phyloP scores from a whole-genome alignment of 2,113 vertebrate genomes.

The Sakesphorus luctuosus region DNA sequence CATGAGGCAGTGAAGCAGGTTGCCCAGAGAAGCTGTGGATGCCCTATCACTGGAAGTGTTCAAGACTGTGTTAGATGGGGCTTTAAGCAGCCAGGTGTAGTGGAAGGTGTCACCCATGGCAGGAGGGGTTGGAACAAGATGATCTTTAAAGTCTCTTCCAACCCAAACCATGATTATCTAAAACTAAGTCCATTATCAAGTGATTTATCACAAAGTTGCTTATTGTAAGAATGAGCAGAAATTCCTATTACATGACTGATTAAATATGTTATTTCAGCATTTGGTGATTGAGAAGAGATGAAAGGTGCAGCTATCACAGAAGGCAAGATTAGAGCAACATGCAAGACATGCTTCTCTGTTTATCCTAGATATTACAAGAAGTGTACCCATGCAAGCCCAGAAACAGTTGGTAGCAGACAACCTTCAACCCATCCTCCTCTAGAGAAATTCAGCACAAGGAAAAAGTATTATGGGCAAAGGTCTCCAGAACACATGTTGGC shows the following conservation, averaged over 20 bases:
- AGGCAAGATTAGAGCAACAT: neutral
- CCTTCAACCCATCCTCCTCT: neutral
- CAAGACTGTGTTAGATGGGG: neutral
- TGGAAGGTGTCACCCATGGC: neutral
- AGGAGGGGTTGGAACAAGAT: neutral
- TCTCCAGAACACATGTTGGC: neutral
- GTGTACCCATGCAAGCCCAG: accelerated
- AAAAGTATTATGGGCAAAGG: neutral
- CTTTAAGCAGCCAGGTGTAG: neutral
- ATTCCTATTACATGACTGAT: neutral
- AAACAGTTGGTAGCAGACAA: neutral
- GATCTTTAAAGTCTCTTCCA: neutral
- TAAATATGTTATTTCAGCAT: neutral
- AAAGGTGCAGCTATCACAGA: neutral
- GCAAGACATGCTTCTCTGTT: neutral
- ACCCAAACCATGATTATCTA: neutral
- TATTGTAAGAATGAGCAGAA: neutral
- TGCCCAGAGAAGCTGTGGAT: neutral
- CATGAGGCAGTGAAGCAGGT: neutral
- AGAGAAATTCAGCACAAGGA: neutral
- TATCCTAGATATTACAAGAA: neutral
- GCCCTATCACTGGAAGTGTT: neutral
- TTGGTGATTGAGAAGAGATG: neutral
- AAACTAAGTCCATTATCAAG: neutral
- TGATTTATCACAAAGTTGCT: neutral